Conservation (phyloP, 2,888 invertebrate species). For the Eulithis prunata region DNA sequence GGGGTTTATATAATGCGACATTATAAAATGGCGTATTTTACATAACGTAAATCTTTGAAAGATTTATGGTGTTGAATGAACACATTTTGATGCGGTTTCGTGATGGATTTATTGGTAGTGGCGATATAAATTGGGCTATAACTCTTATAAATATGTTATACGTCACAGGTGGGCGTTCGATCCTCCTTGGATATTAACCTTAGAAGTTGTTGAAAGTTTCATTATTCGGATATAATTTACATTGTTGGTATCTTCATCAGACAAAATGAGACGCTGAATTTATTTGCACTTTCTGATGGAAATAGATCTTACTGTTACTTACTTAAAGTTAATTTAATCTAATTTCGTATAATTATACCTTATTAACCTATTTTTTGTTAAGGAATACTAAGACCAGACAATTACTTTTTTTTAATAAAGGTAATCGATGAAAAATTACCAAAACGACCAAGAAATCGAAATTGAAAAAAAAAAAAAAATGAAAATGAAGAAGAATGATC, state of each 20-base stretch:
- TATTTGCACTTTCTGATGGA: constrained; percentile 2
- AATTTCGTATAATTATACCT: background rate
- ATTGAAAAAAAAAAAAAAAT: no score
- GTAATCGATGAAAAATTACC: no score
- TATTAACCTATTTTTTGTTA: no score
- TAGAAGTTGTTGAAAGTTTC: constrained; percentile 51
- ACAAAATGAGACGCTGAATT: constrained; percentile 20
- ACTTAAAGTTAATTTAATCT: background rate
- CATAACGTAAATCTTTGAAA: constrained; percentile 70
- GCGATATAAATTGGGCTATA: constrained; percentile 68
- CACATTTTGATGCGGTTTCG: constrained; percentile 65
- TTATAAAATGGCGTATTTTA: constrained; percentile 59
- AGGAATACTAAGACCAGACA: no score
- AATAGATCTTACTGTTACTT: no score
- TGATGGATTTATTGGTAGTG: constrained; percentile 78
- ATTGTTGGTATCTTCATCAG: constrained; percentile 30
- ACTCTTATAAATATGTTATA: constrained; percentile 52
- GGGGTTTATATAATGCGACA: constrained; percentile 34
- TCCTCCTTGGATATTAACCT: constrained; percentile 31
- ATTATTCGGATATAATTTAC: constrained; percentile 38
- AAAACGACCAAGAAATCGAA: no score
- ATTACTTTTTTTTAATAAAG: no score
- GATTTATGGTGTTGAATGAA: constrained; percentile 76
- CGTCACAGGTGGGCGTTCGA: constrained; percentile 65
- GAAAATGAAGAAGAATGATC: no score